Evolutionary conservation across 1,140 invertebrate genomes (phyloP), one percentile per base, ranked within the genome.

Genomic region (Trichomalopsis sarcophagae): DNA sequence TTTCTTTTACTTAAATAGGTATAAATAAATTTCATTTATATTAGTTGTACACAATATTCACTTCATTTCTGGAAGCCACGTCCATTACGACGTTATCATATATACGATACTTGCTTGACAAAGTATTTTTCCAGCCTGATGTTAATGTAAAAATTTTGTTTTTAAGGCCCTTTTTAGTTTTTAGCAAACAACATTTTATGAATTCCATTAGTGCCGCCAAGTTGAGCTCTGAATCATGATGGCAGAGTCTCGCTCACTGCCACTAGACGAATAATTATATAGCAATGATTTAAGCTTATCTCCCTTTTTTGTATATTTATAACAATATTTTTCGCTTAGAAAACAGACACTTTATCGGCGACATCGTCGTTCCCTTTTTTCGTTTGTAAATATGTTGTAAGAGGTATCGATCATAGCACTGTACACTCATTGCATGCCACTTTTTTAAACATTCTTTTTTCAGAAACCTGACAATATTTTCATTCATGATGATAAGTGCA

Each of bases 201-300:
- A 62, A 62, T 62, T 62, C 17, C 55, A n/a, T 62, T 62, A 62
- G 13, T 80, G 77, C 77, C 78, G 33, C 23, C 82, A 73, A 50
- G 66, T 78, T 84, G 44, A 84, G 30, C 47, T 47, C 40, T 50
- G n/a, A 30, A 83, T 2, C 69, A 44, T 30, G 14, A 81, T 21
- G 86, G 84, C 87, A 90, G 87, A 87, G 86, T 87, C 87, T 88
- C 84, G 86, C 83, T 88, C 89, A 91, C 90, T 91, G 90, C 89
- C 89, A 90, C 87, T 90, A 88, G 84, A 87, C 82, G 47, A 88
- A 88, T 88, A 86, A 87, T 89, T 86, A 84, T 47, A 5, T 36
- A 71, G 47, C 36, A 62, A 81, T 82, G 27, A 82, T 82, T 82
- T 55, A 81, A 50, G 14, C 27, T 27, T 87, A 87, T 84, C 86